Evolutionary conservation across 2,888 invertebrate species (phyloP), one percentile per base, ranked within the genome.

Genomic region (Phengaris alcon): DNA sequence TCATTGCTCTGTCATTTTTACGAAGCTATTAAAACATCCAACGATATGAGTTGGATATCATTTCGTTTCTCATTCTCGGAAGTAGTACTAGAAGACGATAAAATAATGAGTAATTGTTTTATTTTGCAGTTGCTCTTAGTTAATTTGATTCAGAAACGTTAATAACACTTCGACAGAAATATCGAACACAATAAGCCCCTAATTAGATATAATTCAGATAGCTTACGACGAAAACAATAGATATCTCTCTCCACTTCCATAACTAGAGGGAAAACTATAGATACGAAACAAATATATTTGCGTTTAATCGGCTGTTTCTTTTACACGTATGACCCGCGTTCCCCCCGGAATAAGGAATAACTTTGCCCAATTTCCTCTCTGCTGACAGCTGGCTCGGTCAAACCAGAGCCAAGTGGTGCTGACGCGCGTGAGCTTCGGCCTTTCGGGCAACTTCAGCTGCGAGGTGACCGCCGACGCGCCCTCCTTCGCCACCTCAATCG

Each of bases 391-490:
- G 83, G 94, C 94, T 80, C 94, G 94, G 83, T 96, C 96, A 57
- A 96, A 96, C 87, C 95, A 95, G 83, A 95, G 95, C 77, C 95
- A 95, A 85, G 96, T 96, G 81, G 95, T 95, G 79, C 93, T 96
- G 82, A 95, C 95, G 77, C 94, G 95, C 82, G 95, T 96, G 77
- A 95, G 95, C 85, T 96, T 95, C 82, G 94, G 94, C 44, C 92
- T 96, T 54, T 95, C 95, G 4, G 96, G 96, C 22, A 96, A 95
- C 90, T 96, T 96, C 89, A 95, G 95, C 87, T 96, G 96, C 82
- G 96, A 96, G 87, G 95, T 96, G 77, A 95, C 95, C 6, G 95
- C 95, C 64, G 96, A 96, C 82, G 95, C 95, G 3, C 96, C 96
- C 8, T 94, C 94, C 46, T 96, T 95, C 83, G 95, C 95, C 77